These are phyloP conservation scores for Calycopis cecrops DNA, from an alignment of 1,140 invertebrate species.

Conservation along the genomic window DNA sequence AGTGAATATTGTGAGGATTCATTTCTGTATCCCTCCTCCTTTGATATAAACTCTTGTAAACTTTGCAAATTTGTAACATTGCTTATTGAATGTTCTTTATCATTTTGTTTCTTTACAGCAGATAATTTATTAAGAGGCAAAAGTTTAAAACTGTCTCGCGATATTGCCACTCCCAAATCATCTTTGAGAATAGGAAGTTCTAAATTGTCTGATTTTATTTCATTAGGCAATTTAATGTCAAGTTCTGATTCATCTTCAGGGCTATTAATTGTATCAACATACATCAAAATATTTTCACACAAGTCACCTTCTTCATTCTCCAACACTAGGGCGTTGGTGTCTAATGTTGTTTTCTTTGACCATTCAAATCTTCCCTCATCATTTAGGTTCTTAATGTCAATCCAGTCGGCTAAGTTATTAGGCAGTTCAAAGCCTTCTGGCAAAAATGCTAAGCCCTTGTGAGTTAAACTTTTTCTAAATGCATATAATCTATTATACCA, in stretches of 20 bases:
- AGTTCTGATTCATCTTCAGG: conserved; percentile 24
- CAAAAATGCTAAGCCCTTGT: conserved; percentile 71
- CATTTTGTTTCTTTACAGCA: conserved; percentile 16
- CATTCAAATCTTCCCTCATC: conserved; percentile 49
- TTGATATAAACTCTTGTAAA: conserved; percentile 50
- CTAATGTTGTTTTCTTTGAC: conserved; percentile 41
- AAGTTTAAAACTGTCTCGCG: conserved; percentile 37
- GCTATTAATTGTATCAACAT: conserved; percentile 47
- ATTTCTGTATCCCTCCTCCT: conserved; percentile 58
- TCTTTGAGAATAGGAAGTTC: conserved; percentile 18
- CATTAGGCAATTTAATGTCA: conserved; percentile 19
- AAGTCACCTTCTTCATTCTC: conserved; percentile 41
- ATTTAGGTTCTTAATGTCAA: conserved; percentile 70
- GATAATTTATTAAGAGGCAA: neutral
- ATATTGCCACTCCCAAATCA: conserved; percentile 32
- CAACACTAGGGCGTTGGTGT: conserved; percentile 32
- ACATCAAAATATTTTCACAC: conserved; percentile 50
- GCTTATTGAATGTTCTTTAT: conserved; percentile 38
- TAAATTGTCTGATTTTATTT: conserved; percentile 10
- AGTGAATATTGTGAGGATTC: conserved; percentile 40
- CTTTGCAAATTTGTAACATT: conserved; percentile 39
- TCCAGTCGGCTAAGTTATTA: conserved; percentile 67
- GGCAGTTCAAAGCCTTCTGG: conserved; percentile 67
- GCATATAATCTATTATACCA: conserved; percentile 73
- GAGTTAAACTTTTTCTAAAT: conserved; percentile 57